phyloP scores from a whole-genome alignment of 2,797 vertebrate genomes.

The Mastacembelus armatus region DNA sequence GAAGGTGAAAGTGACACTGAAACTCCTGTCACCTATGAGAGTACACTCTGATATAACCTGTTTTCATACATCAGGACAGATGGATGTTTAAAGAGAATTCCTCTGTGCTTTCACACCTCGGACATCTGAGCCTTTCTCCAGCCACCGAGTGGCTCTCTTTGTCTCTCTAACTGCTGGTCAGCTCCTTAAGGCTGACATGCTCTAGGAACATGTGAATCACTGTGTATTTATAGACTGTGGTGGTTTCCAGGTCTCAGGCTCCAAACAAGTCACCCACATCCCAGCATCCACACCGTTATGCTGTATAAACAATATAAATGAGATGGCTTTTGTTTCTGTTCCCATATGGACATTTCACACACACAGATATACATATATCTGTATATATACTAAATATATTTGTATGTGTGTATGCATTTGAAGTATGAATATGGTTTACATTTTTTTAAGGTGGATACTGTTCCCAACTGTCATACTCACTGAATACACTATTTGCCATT shows the following conservation, averaged over 20 bases:
- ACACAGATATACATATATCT: neutral
- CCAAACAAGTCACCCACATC: constrained; percentile 45
- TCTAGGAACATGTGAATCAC: constrained; percentile 46
- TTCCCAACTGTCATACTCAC: constrained; percentile 3
- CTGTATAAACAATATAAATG: constrained; percentile 9
- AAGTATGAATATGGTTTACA: constrained; percentile 26
- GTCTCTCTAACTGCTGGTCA: constrained; percentile 36
- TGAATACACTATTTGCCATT: constrained; percentile 6
- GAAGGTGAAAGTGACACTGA: constrained; percentile 69
- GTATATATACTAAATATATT: neutral
- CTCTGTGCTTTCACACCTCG: constrained; percentile 19
- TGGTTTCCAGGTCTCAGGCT: constrained; percentile 50
- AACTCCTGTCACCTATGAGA: constrained; percentile 84
- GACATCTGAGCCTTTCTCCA: constrained; percentile 42
- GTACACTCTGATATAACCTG: constrained; percentile 77
- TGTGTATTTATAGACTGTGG: constrained; percentile 63
- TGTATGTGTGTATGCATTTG: too few species aligned
- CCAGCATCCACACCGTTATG: constrained; percentile 19
- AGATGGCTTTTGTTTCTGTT: constrained; percentile 10
- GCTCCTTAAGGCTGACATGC: constrained; percentile 32
- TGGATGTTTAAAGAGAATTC: constrained; percentile 31
- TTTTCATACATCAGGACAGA: neutral
- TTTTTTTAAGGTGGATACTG: constrained; percentile 26
- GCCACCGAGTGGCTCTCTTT: constrained; percentile 61
- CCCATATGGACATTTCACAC: constrained; percentile 9